Percentiles rank a stretch among this genome's conserved stretches.
Conservation (phyloP, 2,113 vertebrate genomes). For the Dolichallabes microphthalmus region DNA sequence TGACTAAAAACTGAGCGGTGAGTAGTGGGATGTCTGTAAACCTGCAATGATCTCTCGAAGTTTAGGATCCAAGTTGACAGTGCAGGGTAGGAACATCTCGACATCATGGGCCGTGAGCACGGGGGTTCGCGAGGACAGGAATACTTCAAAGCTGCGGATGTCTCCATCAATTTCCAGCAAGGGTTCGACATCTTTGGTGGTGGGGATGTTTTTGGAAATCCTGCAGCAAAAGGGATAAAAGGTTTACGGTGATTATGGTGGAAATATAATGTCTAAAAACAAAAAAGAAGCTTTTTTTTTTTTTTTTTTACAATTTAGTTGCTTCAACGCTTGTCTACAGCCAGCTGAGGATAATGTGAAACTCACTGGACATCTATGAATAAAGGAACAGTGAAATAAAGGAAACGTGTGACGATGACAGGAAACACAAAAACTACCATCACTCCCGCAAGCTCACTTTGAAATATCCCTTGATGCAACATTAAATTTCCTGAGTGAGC, state of each 20-base stretch:
- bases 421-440: neutral
- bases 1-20: neutral
- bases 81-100: slow-evolving; percentile 93
- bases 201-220: slow-evolving; percentile 96
- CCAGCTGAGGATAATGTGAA: neutral
- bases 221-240: slow-evolving; percentile 62
- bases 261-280: neutral
- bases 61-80: slow-evolving; percentile 96
- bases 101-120: slow-evolving; percentile 90
- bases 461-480: neutral
- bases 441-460: neutral
- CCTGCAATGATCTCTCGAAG: slow-evolving; percentile 97
- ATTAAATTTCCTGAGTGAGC: neutral
- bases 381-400: neutral
- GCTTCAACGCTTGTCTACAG: neutral
- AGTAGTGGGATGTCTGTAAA: slow-evolving; percentile 50
- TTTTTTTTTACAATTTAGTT: neutral
- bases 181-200: slow-evolving; percentile 96
- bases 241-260: neutral
- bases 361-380: neutral
- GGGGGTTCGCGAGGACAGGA: slow-evolving; percentile 91
- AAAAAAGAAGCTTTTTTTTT: neutral
- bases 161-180: slow-evolving; percentile 96
- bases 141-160: slow-evolving; percentile 94
- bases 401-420: no score